Base-by-base conservation (phyloP, 2,797 vertebrate genomes). In the Gymnodraco acuticeps region DNA sequence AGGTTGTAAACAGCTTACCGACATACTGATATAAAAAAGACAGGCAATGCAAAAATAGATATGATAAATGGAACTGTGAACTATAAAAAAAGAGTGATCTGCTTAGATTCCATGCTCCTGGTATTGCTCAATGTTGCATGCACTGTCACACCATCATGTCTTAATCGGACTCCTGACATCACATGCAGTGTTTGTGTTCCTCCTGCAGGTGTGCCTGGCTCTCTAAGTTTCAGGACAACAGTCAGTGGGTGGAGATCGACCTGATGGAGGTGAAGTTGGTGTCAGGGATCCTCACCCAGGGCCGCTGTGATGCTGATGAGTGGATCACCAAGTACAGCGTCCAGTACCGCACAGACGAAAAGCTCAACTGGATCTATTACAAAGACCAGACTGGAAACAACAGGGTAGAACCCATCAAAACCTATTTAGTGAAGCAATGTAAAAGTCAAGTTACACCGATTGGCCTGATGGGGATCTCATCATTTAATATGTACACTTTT, bases 381-480 rank as follows among this genome's bases (percentile, higher is more conserved):
- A 99, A 99, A 89, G 98, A 99, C 90, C 97, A 98, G 92, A 98
- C 97, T 0, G 98, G 98, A 55, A 99, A 99, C 94, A 99, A 99
- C 90, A 92, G 97, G 94, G 98, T 99, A 45, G 0, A 70, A 33
- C 20, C 5, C 33, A n/a, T 11, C 3, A 14, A 42, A 27, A 19
- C 27, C 33, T 12, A 4, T 17, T 20, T 46, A 10, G 15, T 19
- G 16, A 56, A 31, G 19, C 12, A 64, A n/a, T 31, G 31, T 27
- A n/a, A 20, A 33, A 0, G 0, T 20, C 38, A 38, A 12, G 15
- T 23, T 12, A 23, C 15, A n/a, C 45, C 17, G 48, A 31, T 6
- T n/a, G 9, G 17, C 8, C 12, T 33, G 17, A 55, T 15, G 12
- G 41, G 14, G 27, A 23, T 3, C 15, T 20, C n/a, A 19, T 23